Evolutionary conservation across 2,113 vertebrate genomes (phyloP).

Genomic region (Mustela lutreola): DNA sequence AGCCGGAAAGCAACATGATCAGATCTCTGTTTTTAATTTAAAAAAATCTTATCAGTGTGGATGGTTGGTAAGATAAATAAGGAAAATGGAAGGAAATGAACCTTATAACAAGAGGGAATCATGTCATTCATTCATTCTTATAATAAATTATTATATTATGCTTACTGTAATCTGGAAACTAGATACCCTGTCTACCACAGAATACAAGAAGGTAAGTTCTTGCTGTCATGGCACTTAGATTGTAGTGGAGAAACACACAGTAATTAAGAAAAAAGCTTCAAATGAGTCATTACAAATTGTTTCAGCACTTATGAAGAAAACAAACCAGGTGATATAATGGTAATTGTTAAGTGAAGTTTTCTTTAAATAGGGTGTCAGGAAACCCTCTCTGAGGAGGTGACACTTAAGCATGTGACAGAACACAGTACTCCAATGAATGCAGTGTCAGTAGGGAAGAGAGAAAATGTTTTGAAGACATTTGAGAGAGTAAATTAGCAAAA

Average conservation of each 20-base stretch:
- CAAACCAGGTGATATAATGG: neutral
- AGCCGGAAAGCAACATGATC: neutral
- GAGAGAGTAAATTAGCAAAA: conserved; percentile 35
- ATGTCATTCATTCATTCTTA: neutral
- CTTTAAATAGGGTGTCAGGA: conserved; percentile 50
- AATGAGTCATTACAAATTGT: neutral
- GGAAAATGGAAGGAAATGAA: neutral
- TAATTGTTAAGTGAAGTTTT: neutral
- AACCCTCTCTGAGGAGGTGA: neutral
- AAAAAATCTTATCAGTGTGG: neutral
- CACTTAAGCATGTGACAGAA: conserved; percentile 38
- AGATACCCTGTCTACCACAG: neutral
- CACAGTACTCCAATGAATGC: neutral
- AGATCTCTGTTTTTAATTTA: neutral
- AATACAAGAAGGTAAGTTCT: neutral
- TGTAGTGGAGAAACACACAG: neutral
- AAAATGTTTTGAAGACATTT: conserved; percentile 33
- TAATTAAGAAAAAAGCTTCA: neutral
- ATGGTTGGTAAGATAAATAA: neutral
- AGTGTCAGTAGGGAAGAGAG: neutral
- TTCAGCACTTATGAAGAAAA: conserved; percentile 19
- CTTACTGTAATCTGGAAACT: neutral
- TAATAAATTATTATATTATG: neutral
- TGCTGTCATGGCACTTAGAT: neutral
- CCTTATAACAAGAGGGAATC: neutral